A percentile compares a stretch with the other conserved stretches of the same genome.
Conservation (phyloP, 92 coral and sea anemone genomes). For the Palythoa heliodiscus region DNA sequence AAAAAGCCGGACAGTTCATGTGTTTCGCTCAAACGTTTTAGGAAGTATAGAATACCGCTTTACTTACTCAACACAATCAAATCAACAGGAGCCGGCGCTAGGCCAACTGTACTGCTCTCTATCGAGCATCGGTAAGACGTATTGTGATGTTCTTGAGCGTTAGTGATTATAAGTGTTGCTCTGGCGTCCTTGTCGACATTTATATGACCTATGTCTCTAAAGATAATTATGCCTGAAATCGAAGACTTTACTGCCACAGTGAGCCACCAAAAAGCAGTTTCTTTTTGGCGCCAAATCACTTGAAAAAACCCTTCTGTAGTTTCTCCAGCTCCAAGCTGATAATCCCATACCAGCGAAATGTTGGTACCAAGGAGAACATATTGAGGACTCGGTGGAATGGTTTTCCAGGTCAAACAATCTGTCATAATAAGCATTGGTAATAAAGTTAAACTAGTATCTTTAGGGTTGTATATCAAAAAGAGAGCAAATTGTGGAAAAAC, state of each 20-base stretch:
- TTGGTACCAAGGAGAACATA: slow-evolving; percentile 49
- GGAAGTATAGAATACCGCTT: background rate
- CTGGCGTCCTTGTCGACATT: slow-evolving; percentile 32
- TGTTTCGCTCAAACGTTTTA: too few relatives aligned
- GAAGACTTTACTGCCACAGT: slow-evolving; percentile 62
- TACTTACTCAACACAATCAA: slow-evolving; percentile 67
- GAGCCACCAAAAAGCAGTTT: slow-evolving; percentile 42
- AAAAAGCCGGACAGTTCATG: too few relatives aligned
- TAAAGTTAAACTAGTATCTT: background rate
- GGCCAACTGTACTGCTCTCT: slow-evolving; percentile 60
- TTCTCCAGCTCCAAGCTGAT: slow-evolving; percentile 45
- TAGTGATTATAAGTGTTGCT: slow-evolving; percentile 51
- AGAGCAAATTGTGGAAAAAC: too few relatives aligned
- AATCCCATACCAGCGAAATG: slow-evolving; percentile 56
- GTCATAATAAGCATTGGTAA: background rate
- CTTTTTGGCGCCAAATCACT: slow-evolving; percentile 53
- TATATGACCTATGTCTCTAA: slow-evolving; percentile 48
- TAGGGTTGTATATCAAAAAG: background rate
- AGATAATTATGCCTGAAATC: slow-evolving; percentile 45
- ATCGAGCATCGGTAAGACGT: slow-evolving; percentile 65
- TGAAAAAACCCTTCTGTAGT: slow-evolving; percentile 58
- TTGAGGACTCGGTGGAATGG: slow-evolving; percentile 44
- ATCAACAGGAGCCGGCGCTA: slow-evolving; percentile 59
- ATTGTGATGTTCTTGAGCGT: slow-evolving; percentile 58
- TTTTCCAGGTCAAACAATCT: slow-evolving; percentile 62